Base-by-base conservation (phyloP, 92 coral and sea anemone genomes). In the Pocillopora meandrina region DNA sequence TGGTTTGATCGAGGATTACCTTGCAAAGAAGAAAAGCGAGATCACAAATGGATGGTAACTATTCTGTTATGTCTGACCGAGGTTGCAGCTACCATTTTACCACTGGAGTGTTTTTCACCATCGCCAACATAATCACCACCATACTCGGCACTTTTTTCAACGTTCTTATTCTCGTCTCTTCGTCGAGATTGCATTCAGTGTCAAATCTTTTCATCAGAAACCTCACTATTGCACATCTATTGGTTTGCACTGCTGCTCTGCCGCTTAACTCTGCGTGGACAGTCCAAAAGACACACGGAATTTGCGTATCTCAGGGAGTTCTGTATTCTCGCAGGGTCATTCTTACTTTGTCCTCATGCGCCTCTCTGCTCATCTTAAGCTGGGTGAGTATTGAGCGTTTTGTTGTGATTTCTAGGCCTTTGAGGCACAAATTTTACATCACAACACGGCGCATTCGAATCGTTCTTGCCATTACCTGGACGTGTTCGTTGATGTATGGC, bases 361-460 rank as follows among this genome's bases (percentile, higher is more conserved):
- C 78, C 8, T 86, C 89, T 12, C 17, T 79, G 60, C 85, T 86
- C 31, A 52, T 79, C 12, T 74, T 86, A 1, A 64, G 79, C 7
- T 64, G 79, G 23, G 89, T 86, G 21, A 86, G 89, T 20, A 78
- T 86, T 42, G 89, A 86, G 80, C 84, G 89, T 31, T 79, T 72
- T 6, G 13, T 78, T 14, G 89, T 86, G 13, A 86, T 86, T 56
- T 86, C 75, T 35, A 79, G 89, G 89, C 89, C 89, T 9, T 17
- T 86, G 49, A 86, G 56, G 73, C 65, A 78, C 80, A 86, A 72
- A 49, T 52, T 36, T 61, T 70, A 60, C 18, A 62, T 79, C 47
- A 77, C 89, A 1, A 31, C 35, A 12, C 23, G 20, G 11, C 58
- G 89, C 19, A 71, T 65, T 57, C 73, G 49, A 36, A 23, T 72